A percentile compares a stretch with the other conserved stretches of the same genome.
Conservation (phyloP, 92 coral and sea anemone genomes). For the Parazoanthus darwini region DNA sequence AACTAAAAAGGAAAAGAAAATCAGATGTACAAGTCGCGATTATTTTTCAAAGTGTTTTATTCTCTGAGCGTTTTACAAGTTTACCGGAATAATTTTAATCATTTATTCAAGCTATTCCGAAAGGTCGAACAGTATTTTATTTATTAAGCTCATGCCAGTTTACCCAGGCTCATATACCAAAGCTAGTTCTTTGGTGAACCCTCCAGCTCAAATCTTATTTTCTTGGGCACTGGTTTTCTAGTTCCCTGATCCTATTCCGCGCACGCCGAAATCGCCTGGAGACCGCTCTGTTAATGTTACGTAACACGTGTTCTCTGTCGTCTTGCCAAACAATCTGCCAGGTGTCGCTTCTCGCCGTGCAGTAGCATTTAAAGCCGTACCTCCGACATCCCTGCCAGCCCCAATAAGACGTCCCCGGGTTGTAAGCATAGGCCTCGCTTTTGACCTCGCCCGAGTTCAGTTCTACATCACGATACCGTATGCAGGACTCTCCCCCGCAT, state of each 20-base stretch:
- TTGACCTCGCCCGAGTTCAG: slow-evolving; percentile 3
- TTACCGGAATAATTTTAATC: not conserved
- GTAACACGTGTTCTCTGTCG: slow-evolving; percentile 1
- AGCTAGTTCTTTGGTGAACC: no score
- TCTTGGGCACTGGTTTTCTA: not conserved
- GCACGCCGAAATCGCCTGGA: not conserved
- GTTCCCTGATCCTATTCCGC: not conserved
- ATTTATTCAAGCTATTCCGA: not conserved
- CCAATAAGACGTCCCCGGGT: not conserved
- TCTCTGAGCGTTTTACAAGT: not conserved
- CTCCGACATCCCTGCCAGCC: slow-evolving; percentile 18
- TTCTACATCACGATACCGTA: not conserved
- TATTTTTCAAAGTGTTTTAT: not conserved
- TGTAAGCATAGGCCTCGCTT: not conserved
- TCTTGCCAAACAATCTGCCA: not conserved
- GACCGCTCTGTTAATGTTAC: not conserved
- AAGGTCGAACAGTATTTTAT: no score
- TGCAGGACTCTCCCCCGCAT: slow-evolving; percentile 20
- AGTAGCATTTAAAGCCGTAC: not conserved
- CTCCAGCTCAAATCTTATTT: not conserved
- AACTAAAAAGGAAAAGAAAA: not conserved
- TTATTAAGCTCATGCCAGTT: no score
- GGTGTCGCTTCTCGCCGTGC: not conserved
- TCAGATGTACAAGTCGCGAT: no score
- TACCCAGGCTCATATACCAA: no score